Base-by-base conservation (phyloP, 2,113 vertebrate genomes). In the Melanotaenia duboulayi region DNA sequence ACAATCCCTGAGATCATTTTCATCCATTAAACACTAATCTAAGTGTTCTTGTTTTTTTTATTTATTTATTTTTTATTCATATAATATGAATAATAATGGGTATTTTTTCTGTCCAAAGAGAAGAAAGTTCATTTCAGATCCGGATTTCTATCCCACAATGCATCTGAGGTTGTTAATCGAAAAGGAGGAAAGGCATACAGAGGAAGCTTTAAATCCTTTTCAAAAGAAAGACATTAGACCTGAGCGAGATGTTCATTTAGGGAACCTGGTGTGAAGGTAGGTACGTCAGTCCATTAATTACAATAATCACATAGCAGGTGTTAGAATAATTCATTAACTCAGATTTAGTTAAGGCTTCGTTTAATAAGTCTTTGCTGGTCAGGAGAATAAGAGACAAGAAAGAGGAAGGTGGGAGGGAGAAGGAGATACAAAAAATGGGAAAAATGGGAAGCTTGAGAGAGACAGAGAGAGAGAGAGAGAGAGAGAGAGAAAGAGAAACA, bases 321-420 rank as follows among this genome's bases (percentile, higher is more conserved):
- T 92, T 90, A 88, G 90, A 94, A 94, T 94, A 92, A 94, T 93
- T 93, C 91, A 92, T 93, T 94, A 92, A 92, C 86, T 93, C 91
- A 92, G 84, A 94, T 92, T 93, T 92, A 94, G 91, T 94, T 95
- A 94, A 94, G 89, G 89, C 87, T 92, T 89, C 86, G 91, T 92
- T 90, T 93, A 92, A 94, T 92, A 92, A 89, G 87, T 87, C 84
- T 88, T 83, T 78, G 88, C 90, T 94, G 92, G 90, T 93, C 92
- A 92, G 88, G 85, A 90, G 90, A 82, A 85, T 58, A 77, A 65
- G 85, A 82, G 80, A 83, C 61, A 69, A 71, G 69, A 78, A 79
- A 56, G 76, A 77, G 63, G 70, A 73, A 68, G 72, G 74, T 65
- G 82, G 83, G 82, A 78, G 61, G 39, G 52, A 65, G 78, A 79